Evolutionary conservation across 37 sponge, comb jelly and placozoan genomes (phyloP), one percentile per base, ranked within the genome.

Genomic region (Halichondria panicea): DNA sequence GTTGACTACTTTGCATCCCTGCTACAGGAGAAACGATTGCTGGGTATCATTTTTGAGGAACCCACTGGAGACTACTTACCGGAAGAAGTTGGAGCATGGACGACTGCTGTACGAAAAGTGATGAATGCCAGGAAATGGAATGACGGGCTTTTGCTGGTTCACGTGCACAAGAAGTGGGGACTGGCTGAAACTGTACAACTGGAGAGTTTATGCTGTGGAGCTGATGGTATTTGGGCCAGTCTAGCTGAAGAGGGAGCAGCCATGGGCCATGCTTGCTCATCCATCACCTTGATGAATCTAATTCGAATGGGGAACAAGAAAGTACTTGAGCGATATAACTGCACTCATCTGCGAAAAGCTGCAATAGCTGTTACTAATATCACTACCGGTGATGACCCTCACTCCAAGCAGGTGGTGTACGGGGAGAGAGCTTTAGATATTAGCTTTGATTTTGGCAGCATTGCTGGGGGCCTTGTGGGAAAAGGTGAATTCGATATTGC

Each of bases 181-280:
- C 76, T 89, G 3, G 71, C 59, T 44, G 72, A 66, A 15, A 86
- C 91, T 5, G 33, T 88, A 0, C 80, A 78, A 42, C 78, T 94
- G 48, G 88, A 81, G 22, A 87, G 91, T 66, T 79, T 94, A 13
- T 64, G 76, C 37, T 66, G 50, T 41, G 95, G 95, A 45, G 95
- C 91, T 8, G 79, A 90, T 57, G 95, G 95, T 15, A 79, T 94
- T 19, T 94, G 95, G 95, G 84, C 85, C 37, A 87, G 88, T 46
- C 7, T 94, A 38, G 90, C 88, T 42, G 88, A 80, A n/a, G 95
- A 94, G 76, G 95, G 95, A 27, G 95, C 95, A 28, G 91, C 91
- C 21, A 9, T 94, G 63, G 95, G 95, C 0, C 95, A 94, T 55
- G 90, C 95, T 8, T 86, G 77, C 58, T 88, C 95, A 21, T 63